These are phyloP conservation scores for Hypercompe scribonia DNA, from an alignment of 2,888 invertebrate species.

Conservation along the genomic window DNA sequence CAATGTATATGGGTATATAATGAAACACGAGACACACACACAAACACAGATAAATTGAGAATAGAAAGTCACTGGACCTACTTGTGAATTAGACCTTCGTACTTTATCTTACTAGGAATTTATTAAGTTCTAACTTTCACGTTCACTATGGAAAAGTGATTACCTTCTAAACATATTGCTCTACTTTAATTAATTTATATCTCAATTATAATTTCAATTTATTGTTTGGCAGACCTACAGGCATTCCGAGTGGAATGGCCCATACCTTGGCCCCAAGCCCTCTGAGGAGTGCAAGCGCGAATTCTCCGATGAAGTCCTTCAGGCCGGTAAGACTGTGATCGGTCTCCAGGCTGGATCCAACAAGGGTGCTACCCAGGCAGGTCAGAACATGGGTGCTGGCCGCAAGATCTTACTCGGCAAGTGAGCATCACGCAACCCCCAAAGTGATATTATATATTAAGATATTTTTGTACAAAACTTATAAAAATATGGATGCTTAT, in stretches of 20 bases:
- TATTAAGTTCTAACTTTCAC: too few relatives aligned
- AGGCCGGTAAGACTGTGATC: constrained; percentile 95
- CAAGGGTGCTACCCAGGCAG: constrained; percentile 97
- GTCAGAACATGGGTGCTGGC: constrained; percentile 95
- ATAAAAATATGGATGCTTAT: constrained; percentile 75
- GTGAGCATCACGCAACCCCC: constrained; percentile 82
- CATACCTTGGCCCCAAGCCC: constrained; percentile 97
- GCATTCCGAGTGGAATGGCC: constrained; percentile 94
- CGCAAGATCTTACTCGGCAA: constrained; percentile 97
- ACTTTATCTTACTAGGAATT: not conserved
- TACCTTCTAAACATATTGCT: not conserved
- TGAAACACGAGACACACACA: too few relatives aligned
- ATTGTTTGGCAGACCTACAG: constrained; percentile 90
- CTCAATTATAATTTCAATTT: constrained; percentile 18
- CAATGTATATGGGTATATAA: too few relatives aligned
- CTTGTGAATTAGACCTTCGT: not conserved
- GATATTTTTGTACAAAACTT: constrained; percentile 79
- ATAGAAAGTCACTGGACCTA: not conserved
- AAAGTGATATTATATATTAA: constrained; percentile 84
- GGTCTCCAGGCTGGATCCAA: constrained; percentile 98
- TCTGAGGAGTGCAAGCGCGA: constrained; percentile 97
- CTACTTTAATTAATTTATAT: not conserved
- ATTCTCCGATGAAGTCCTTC: constrained; percentile 96
- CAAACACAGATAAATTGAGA: too few relatives aligned
- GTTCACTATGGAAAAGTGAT: not conserved